Base-by-base conservation (phyloP, 2,113 vertebrate species). In the Romanogobio albipinnatus region DNA sequence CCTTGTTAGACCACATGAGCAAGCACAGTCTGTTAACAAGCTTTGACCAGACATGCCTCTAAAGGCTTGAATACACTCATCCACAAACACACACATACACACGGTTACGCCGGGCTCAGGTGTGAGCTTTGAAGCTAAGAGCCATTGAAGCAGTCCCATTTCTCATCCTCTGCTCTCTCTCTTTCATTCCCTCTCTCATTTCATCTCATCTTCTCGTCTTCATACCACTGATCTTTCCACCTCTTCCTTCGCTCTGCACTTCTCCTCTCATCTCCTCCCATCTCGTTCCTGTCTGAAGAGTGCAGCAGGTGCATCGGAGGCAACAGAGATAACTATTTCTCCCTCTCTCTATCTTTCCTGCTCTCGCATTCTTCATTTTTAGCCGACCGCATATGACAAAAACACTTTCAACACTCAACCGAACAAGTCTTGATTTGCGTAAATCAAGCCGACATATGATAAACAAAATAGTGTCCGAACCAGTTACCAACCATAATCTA, bases 111-210 rank as follows among this genome's bases (percentile, higher is more conserved):
- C 75, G 88, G 92, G 90, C 92, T 93, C 93, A 94, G 91, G 91
- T 94, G 93, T 91, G 90, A 84, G 90, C 88, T 87, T 80, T 92
- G 87, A 89, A 83, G 83, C 87, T 87, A 82, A 91, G 89, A 90
- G 88, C 84, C 81, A 89, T 87, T 91, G 84, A 89, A 90, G 89
- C 84, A 68, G 73, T 68, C 24, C 70, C 82, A 73, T 86, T 87
- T 78, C 66, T 83, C 90, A 74, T 85, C 84, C 83, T 78, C 70
- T 82, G 70, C 56, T 84, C 85, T 81, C 26, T 36, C 66, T 62
- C 68, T 43, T 26, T 70, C 59, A 49, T 66, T 22, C 76, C 51
- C 58, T 82, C 81, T 61, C 64, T 70, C 22, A 36, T 76, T 86
- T 86, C 81, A 83, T 88, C 76, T 88, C 82, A 76, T 86, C 84